Evolutionary conservation across 2,797 vertebrate genomes (phyloP).

Genomic region (Cossypha polioptera): DNA sequence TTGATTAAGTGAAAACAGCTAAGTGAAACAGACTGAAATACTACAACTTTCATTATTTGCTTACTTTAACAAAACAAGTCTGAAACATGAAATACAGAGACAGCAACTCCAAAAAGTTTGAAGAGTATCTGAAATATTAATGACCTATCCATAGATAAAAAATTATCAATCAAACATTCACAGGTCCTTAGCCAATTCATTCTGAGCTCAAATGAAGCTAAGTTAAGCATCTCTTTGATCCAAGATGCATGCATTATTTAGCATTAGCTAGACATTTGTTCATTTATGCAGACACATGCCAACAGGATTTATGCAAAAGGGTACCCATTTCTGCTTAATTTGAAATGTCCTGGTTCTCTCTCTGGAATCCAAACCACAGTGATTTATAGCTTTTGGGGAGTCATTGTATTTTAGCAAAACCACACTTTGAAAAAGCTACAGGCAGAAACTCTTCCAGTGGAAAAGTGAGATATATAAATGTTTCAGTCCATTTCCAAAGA

Average conservation of each 20-base stretch:
- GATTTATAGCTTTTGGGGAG: neutral
- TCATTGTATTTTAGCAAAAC: neutral
- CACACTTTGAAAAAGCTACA: neutral
- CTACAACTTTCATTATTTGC: neutral
- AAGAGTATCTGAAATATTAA: slow-evolving; percentile 44
- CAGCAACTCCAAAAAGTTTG: neutral
- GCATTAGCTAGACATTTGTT: slow-evolving; percentile 31
- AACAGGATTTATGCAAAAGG: slow-evolving; percentile 9
- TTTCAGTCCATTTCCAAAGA: neutral
- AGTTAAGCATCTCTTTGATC: slow-evolving; percentile 36
- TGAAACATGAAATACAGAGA: neutral
- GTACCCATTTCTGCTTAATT: slow-evolving; percentile 2
- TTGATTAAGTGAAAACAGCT: neutral
- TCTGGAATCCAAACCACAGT: neutral
- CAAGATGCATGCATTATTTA: slow-evolving; percentile 43
- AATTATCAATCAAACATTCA: slow-evolving; percentile 7
- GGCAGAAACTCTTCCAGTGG: neutral
- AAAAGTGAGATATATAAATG: neutral
- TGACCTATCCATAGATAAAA: neutral
- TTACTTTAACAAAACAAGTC: neutral
- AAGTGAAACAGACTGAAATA: neutral
- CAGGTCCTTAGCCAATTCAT: neutral
- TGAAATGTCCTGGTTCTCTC: slow-evolving; percentile 2
- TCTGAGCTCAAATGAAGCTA: neutral
- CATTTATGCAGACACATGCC: slow-evolving; percentile 30